Base-by-base conservation (phyloP, 2,888 invertebrate species). In the Drosophila meridionalis region DNA sequence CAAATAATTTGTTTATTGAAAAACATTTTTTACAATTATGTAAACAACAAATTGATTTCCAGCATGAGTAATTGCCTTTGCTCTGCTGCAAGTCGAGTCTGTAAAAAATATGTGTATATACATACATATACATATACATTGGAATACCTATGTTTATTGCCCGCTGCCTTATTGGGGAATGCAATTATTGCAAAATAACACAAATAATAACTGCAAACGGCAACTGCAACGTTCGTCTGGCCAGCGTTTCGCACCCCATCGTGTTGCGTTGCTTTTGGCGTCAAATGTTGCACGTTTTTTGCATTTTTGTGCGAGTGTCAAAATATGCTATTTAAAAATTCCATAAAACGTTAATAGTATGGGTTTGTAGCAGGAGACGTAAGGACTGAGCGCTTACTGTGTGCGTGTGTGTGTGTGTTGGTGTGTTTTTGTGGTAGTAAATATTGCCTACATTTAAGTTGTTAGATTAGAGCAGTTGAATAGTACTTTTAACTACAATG, bases 1-100 rank as follows among this genome's bases (percentile, higher is more conserved):
- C 91, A 92, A 92, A 92, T 92, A 92, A 92, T 92, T 91, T 92
- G 92, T 92, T 92, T 92, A 92, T 92, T 92, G 92, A 92, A 92
- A 81, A 92, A 92, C 90, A 85, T 90, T 90, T 92, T 91, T 89
- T 83, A 85, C 92, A 92, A 92, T 92, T 92, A 92, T 83, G 87
- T 90, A 89, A 88, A 82, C 90, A 89, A 86, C 92, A 92, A 92
- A 92, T 92, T 92, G 92, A 92, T 92, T 92, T 91, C 80, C 89
- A 81, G 82, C 90, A 91, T 92, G 87, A 91, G 91, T 91, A 92
- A 90, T 90, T 76, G 87, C 81, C 72, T 67, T 12, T 47, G 32
- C 43, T 12, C 20, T 3, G 32, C 58, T 34, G 34, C 32, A 3
- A 36, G n/a, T 2, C 6, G 48, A 12, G 45, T 30, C 62, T 32